Evolutionary conservation across 2,113 vertebrate genomes (phyloP), one percentile per base, ranked within the genome.

Genomic region (Oryzias javanicus): DNA sequence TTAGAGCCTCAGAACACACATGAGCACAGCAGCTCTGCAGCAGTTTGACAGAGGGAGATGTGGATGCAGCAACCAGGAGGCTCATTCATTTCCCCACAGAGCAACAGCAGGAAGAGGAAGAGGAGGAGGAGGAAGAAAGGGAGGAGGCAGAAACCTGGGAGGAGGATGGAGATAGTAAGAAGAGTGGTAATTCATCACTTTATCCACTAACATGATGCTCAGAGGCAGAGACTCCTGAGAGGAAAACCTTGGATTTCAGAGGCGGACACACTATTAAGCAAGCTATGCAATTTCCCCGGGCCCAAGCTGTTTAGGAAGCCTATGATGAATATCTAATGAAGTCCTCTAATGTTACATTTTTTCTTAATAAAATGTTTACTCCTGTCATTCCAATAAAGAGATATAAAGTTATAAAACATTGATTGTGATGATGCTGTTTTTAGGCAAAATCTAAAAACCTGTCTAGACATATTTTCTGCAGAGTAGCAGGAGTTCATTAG

Each of bases 21-120:
- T 20, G 42, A 14, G 62, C 67, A 71, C 57, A 67, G 53, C 47
- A n/a, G 50, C 64, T 49, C 57, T 54, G 44, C 17, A 27, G 67
- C 68, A 60, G 44, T 86, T 74, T 87, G 85, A 90, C 71, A 70
- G 74, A 78, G 72, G 77, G 75, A 87, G 61, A 81, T 84, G 78
- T 45, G 66, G 78, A 86, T 80, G 82, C 58, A 84, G 83, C 76
- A 88, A 86, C 88, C 72, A 89, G 52, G 69, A 77, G 61, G 72
- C 72, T 76, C 72, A 86, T 79, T 89, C 76, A 67, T 82, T 91
- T 89, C 82, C 67, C 80, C 53, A 59, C 59, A 73, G 77, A 79
- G 53, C 74, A 72, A 70, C 73, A 89, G 83, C 64, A 76, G 77
- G 64, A 88, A 82, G 60, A 76, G 77, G 64, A 88, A 82, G 60